phyloP scores from a whole-genome alignment of 2,888 invertebrate genomes.

The Orthonychiurus folsomi region DNA sequence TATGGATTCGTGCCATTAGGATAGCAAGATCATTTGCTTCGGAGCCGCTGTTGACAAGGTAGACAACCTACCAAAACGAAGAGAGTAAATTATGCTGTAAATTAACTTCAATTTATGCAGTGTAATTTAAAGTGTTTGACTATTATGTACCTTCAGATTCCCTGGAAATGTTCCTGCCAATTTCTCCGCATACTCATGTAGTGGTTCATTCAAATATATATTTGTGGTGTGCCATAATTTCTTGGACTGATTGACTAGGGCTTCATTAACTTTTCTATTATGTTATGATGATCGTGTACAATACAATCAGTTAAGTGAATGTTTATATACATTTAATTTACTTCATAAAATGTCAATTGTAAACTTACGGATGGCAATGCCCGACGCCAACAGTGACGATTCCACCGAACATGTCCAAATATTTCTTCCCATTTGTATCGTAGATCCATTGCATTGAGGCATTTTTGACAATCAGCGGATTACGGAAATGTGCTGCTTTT shows the following conservation, averaged over 20 bases:
- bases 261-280: constrained; percentile 71
- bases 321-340: background rate
- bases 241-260: constrained; percentile 65
- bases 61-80: constrained; percentile 58
- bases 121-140: too few species aligned
- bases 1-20: constrained; percentile 74
- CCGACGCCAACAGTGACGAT: constrained; percentile 96
- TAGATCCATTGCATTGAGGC: constrained; percentile 89
- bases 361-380: constrained; percentile 90
- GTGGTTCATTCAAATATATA: constrained; percentile 79
- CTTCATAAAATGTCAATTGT: constrained; percentile 8
- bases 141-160: constrained; percentile 71
- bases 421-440: constrained; percentile 74
- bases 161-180: constrained; percentile 72
- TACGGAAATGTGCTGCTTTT: constrained; percentile 64
- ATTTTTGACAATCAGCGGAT: constrained; percentile 72
- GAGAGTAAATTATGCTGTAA: constrained; percentile 3
- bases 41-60: constrained; percentile 91
- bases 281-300: background rate
- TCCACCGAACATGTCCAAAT: constrained; percentile 91
- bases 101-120: background rate
- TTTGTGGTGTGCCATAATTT: constrained; percentile 86
- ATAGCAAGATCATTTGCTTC: constrained; percentile 95
- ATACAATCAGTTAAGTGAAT: background rate
- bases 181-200: constrained; percentile 82